phyloP scores from a whole-genome alignment of 1,140 invertebrate species.

The Sitophilus oryzae region DNA sequence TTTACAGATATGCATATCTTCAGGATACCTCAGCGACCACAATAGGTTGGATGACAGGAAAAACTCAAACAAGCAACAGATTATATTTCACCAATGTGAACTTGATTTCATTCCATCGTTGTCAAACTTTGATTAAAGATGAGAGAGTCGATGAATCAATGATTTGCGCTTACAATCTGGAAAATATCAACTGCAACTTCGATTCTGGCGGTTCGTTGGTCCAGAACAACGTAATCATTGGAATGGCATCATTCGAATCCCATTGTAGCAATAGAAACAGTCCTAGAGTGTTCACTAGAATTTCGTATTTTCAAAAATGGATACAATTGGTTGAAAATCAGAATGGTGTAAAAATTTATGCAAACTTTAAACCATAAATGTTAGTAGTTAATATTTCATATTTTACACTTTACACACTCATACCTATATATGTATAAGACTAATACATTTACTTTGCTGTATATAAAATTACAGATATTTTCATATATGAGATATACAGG shows the following conservation, averaged over 20 bases:
- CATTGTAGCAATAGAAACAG: slow-evolving; percentile 13
- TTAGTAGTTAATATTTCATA: too few relatives aligned
- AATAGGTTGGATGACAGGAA: slow-evolving; percentile 18
- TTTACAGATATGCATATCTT: slow-evolving; percentile 16
- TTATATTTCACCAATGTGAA: slow-evolving; percentile 14
- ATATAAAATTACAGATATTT: too few relatives aligned
- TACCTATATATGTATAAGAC: too few relatives aligned
- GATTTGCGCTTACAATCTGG: slow-evolving; percentile 19
- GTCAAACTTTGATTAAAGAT: slow-evolving; percentile 10
- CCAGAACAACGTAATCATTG: slow-evolving; percentile 21
- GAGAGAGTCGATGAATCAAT: slow-evolving; percentile 18
- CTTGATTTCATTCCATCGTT: slow-evolving; percentile 15
- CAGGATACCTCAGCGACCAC: slow-evolving; percentile 18
- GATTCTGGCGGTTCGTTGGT: slow-evolving; percentile 20
- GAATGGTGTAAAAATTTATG: slow-evolving; percentile 12
- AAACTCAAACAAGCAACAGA: not conserved
- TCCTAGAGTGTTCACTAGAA: slow-evolving; percentile 19
- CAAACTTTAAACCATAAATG: slow-evolving; percentile 13
- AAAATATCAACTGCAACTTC: slow-evolving; percentile 13
- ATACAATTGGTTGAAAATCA: slow-evolving; percentile 14
- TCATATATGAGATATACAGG: too few relatives aligned
- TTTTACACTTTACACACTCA: too few relatives aligned
- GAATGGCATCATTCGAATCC: slow-evolving; percentile 17
- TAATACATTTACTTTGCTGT: too few relatives aligned
- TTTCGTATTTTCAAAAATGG: slow-evolving; percentile 22